Conservation (phyloP, 2,113 vertebrate genomes). For the Campylorhamphus procurvoides region DNA sequence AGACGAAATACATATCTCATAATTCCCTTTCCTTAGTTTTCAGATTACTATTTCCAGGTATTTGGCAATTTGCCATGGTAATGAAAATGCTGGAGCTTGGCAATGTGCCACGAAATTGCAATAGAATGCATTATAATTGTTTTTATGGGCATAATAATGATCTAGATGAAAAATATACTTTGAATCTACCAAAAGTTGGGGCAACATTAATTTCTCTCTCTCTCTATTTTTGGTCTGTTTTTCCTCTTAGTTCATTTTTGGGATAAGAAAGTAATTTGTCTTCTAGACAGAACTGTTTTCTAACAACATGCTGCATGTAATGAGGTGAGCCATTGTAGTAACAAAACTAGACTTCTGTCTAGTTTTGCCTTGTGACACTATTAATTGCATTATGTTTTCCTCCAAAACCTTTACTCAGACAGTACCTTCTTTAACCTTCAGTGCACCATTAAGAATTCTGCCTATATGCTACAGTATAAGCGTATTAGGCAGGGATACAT, state of each 20-base stretch:
- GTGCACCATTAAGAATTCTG: not conserved
- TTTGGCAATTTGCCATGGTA: not conserved
- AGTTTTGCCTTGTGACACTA: not conserved
- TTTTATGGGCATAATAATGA: constrained; percentile 12
- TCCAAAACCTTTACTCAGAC: not conserved
- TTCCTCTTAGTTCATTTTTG: not conserved
- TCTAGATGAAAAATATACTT: not conserved
- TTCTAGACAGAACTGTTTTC: constrained; percentile 33
- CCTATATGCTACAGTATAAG: not conserved
- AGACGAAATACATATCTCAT: not conserved
- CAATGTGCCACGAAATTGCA: not conserved
- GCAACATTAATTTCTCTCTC: not conserved
- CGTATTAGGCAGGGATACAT: not conserved
- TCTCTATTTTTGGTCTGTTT: not conserved
- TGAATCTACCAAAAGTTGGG: not conserved
- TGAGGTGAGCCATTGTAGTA: not conserved
- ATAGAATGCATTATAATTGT: not conserved
- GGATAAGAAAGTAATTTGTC: constrained; percentile 25
- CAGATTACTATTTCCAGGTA: not conserved
- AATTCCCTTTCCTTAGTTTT: not conserved
- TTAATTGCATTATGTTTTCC: not conserved
- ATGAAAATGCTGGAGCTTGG: constrained; percentile 1
- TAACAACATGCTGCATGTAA: not conserved
- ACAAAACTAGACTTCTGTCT: not conserved
- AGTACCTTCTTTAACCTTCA: not conserved